Conservation (phyloP, 2,797 vertebrate species). For the Chelon auratus region DNA sequence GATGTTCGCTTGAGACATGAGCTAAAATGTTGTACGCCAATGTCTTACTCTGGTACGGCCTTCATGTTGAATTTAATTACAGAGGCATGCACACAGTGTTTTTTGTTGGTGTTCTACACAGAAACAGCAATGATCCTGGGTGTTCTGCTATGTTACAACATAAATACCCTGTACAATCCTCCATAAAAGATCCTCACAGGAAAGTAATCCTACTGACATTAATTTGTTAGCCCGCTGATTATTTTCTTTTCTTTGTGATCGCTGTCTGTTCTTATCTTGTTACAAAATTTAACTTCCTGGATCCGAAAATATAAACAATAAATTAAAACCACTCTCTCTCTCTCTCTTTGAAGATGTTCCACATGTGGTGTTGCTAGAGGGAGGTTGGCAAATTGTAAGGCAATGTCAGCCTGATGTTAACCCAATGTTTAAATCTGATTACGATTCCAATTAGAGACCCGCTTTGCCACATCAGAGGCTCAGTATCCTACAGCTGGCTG, state of each 20-base stretch:
- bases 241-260: background rate
- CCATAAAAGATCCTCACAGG: background rate
- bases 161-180: conserved; percentile 19
- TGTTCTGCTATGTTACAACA: background rate
- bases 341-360: conserved; percentile 54
- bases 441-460: conserved; percentile 63
- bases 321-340: conserved; percentile 32
- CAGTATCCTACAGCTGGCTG: conserved; percentile 37
- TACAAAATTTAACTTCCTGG: conserved; percentile 25
- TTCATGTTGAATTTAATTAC: conserved; percentile 41
- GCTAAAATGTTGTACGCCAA: conserved; percentile 26
- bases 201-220: background rate
- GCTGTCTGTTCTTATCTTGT: conserved; percentile 20
- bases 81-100: background rate
- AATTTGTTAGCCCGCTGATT: background rate
- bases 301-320: conserved; percentile 9
- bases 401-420: conserved; percentile 35
- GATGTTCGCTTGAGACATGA: conserved; percentile 38
- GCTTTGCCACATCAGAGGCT: conserved; percentile 61
- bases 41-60: conserved; percentile 32
- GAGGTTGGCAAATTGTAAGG: conserved; percentile 39
- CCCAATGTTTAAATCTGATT: conserved; percentile 65
- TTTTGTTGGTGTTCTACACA: conserved; percentile 3
- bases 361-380: conserved; percentile 42
- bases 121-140: background rate